Conservation (phyloP, 2,797 vertebrate genomes). For the Hippopotamyrus pictus region DNA sequence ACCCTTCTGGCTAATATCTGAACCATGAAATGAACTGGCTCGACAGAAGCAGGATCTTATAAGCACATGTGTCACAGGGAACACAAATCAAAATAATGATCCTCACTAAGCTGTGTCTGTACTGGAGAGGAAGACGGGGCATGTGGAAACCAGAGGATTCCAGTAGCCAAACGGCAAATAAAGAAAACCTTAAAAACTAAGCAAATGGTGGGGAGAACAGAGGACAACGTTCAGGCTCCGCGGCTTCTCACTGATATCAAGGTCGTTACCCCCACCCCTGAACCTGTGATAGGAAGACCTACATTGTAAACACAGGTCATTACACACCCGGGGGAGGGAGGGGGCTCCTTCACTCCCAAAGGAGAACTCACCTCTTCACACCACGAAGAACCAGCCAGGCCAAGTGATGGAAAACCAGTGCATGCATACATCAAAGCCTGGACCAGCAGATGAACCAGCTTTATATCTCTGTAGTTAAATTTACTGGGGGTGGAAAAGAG, state of each 20-base stretch:
- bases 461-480: background rate
- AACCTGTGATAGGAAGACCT: background rate
- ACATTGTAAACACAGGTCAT: background rate
- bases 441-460: background rate
- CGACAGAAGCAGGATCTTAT: background rate
- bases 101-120: background rate
- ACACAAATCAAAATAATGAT: conserved; percentile 1
- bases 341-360: background rate
- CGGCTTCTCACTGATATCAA: background rate
- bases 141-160: background rate
- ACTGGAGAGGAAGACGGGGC: background rate
- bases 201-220: background rate
- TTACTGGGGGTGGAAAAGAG: background rate
- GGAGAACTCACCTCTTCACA: background rate
- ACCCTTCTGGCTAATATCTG: conserved; percentile 1
- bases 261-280: background rate
- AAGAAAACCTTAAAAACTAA: background rate
- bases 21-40: background rate
- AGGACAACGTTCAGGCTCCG: background rate
- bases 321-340: background rate
- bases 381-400: background rate
- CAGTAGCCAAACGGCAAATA: background rate
- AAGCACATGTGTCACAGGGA: background rate
- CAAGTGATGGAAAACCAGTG: background rate
- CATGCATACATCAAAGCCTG: background rate